A percentile compares a stretch with the other conserved stretches of the same genome.
Evolutionary conservation across 2,113 vertebrate genomes (phyloP).

Genomic region (Promerops cafer): DNA sequence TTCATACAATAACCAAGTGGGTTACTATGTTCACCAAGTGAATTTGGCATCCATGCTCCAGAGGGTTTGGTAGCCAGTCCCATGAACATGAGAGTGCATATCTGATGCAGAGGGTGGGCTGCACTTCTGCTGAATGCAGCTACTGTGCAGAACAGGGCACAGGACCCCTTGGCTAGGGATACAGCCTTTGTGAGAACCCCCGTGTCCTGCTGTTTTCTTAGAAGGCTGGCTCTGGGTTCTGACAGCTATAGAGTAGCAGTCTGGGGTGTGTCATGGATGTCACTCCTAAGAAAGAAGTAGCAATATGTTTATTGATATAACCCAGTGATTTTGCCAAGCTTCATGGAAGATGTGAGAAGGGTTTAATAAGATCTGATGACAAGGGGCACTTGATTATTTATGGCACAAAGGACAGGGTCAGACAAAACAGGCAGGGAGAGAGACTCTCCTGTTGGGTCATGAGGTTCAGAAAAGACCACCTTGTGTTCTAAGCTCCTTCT

Average conservation of each 20-base stretch:
- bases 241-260: fast-evolving
- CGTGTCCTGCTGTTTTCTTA: neutral
- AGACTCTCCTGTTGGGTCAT: neutral
- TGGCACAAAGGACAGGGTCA: neutral
- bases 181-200: neutral
- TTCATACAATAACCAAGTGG: neutral
- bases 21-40: neutral
- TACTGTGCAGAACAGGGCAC: neutral
- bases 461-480: neutral
- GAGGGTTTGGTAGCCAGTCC: neutral
- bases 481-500: neutral
- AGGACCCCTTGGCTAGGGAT: neutral
- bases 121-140: neutral
- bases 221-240: neutral
- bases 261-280: neutral
- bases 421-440: neutral
- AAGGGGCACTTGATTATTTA: neutral
- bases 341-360: neutral
- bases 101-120: neutral
- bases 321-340: neutral
- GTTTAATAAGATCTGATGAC: neutral
- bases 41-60: neutral
- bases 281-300: neutral
- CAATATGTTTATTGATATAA: neutral
- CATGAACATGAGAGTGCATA: neutral